phyloP scores from a whole-genome alignment of 2,888 invertebrate genomes.

The Heterodera filipjevi region DNA sequence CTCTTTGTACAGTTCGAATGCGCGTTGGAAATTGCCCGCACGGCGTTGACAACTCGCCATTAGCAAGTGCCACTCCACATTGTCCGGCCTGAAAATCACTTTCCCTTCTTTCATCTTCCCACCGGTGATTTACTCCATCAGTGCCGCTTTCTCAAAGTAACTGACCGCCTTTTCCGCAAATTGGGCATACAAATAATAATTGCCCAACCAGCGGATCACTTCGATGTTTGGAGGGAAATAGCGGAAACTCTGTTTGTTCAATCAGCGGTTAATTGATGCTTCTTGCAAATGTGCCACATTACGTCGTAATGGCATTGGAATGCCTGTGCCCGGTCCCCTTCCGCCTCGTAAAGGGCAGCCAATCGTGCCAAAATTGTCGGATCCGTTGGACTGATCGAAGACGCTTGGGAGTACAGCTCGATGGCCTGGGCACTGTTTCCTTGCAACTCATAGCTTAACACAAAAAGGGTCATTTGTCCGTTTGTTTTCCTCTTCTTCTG shows the following conservation, averaged over 20 bases:
- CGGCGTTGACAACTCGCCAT: slow-evolving; percentile 79
- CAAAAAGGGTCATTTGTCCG: background rate
- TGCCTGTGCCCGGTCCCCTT: slow-evolving; percentile 88
- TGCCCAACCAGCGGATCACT: slow-evolving; percentile 83
- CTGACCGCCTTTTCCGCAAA: slow-evolving; percentile 83
- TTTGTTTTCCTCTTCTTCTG: background rate
- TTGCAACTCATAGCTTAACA: slow-evolving; percentile 73
- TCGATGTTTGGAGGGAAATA: slow-evolving; percentile 77
- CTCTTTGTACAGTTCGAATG: slow-evolving; percentile 80
- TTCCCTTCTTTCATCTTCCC: background rate
- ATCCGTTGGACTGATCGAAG: slow-evolving; percentile 84
- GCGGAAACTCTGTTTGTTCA: slow-evolving; percentile 72
- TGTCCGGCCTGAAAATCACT: slow-evolving; percentile 71
- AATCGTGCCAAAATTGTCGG: slow-evolving; percentile 85
- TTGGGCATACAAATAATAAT: slow-evolving; percentile 85
- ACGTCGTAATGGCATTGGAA: slow-evolving; percentile 82
- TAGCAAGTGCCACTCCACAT: slow-evolving; percentile 83
- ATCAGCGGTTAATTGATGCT: slow-evolving; percentile 47
- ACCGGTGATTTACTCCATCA: slow-evolving; percentile 70
- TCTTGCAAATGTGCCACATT: slow-evolving; percentile 38
- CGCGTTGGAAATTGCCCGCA: slow-evolving; percentile 82
- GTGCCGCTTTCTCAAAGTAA: slow-evolving; percentile 81
- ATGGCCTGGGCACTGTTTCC: slow-evolving; percentile 71
- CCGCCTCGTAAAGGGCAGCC: slow-evolving; percentile 84
- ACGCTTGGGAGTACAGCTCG: slow-evolving; percentile 74